Percentiles rank a stretch among this genome's conserved stretches.
Evolutionary conservation across 2,113 vertebrate genomes (phyloP).

Genomic region (Canis aureus): DNA sequence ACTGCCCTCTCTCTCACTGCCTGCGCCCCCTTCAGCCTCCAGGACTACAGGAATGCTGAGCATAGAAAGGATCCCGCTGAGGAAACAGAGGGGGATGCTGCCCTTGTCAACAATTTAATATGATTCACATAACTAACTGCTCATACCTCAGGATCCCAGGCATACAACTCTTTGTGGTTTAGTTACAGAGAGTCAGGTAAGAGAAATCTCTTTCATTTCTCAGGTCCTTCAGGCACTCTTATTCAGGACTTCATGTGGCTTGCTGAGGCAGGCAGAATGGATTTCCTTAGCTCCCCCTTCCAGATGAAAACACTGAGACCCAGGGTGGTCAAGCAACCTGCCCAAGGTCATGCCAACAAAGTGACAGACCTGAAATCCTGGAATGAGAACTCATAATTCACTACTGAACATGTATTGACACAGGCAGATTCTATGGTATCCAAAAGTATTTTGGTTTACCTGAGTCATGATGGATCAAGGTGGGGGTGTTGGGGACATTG

Average conservation of each 20-base stretch:
- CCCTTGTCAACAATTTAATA: slow-evolving; percentile 38
- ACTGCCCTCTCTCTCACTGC: background rate
- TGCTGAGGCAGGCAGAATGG: background rate
- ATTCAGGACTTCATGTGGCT: background rate
- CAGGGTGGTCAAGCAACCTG: background rate
- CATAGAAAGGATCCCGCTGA: background rate
- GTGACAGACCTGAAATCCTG: background rate
- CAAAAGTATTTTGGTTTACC: background rate
- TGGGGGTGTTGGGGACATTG: background rate
- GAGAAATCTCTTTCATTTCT: background rate
- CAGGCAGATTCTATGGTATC: background rate
- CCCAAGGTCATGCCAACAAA: background rate
- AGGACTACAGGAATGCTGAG: background rate
- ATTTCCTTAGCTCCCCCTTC: background rate
- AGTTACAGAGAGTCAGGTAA: background rate
- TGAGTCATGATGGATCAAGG: background rate
- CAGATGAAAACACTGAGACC: background rate
- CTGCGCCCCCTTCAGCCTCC: background rate
- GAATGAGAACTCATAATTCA: background rate
- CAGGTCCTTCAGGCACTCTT: background rate
- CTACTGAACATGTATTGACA: background rate
- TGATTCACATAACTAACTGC: background rate
- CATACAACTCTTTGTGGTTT: background rate
- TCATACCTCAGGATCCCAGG: background rate
- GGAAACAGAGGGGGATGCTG: background rate